Evolutionary conservation across 1,140 invertebrate genomes (phyloP).

Genomic region (Eupristina koningsbergeri): DNA sequence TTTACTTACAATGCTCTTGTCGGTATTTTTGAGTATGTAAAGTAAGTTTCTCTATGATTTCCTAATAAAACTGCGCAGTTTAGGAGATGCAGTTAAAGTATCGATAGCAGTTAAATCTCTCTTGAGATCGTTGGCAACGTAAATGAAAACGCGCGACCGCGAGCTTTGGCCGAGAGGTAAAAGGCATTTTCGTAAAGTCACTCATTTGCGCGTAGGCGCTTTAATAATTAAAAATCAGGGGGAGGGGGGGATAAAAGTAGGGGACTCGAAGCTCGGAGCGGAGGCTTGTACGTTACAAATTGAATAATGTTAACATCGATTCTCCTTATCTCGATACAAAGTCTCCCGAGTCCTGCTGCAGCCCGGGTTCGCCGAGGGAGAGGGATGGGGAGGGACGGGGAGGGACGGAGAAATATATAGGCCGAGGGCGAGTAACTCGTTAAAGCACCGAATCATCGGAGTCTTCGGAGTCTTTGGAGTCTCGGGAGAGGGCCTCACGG

Average conservation of each 20-base stretch:
- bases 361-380: not conserved
- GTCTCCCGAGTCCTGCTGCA: not conserved
- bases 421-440: conserved; percentile 52
- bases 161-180: not conserved
- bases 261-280: not conserved
- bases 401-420: conserved; percentile 12
- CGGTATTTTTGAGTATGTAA: not conserved
- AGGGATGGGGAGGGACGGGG: not conserved
- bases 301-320: conserved; percentile 45
- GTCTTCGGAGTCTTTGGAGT: conserved; percentile 51
- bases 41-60: not conserved
- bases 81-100: not conserved
- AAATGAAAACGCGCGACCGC: not conserved
- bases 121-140: too few species aligned
- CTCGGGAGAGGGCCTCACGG: conserved; percentile 51
- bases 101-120: not conserved
- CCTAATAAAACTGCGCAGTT: too few species aligned
- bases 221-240: not conserved
- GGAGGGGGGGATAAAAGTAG: not conserved
- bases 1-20: not conserved
- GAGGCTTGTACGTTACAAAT: conserved; percentile 33
- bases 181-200: too few species aligned
- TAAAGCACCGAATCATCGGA: conserved; percentile 58
- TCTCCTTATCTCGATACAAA: conserved; percentile 44
- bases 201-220: too few species aligned